Evolutionary conservation across 2,888 invertebrate genomes (phyloP), one percentile per base, ranked within the genome.

Genomic region (Pheosia tremula): DNA sequence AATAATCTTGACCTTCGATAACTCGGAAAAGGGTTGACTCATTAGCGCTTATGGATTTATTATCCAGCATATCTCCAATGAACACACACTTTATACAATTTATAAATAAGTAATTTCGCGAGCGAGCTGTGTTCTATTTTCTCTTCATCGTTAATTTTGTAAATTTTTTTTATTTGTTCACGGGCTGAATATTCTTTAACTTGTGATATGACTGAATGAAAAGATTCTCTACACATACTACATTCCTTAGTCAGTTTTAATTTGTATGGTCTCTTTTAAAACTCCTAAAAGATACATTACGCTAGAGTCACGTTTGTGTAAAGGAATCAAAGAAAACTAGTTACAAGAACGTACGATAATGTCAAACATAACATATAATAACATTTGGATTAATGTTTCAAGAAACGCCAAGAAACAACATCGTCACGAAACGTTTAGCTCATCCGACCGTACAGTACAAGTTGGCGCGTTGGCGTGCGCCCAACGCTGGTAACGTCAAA

Each of bases 1-100:
- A 67, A 59, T 67, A 71, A 74, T 74, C 78, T 74, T 83, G 83
- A 86, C 86, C 86, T 84, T 82, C 82, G 81, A 82, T 84, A 86
- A 80, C 77, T 79, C 68, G 61, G 66, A 61, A 75, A 24, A 77
- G 69, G 72, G 76, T 82, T 78, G 72, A 68, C 68, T 72, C 45
- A 60, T 5, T 65, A 62, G 65, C 61, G 45, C 59, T 65, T 68
- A 66, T 75, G 56, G 56, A 72, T 65, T 66, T 62, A 62, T 70
- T 71, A 71, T 66, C 55, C 49, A 71, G 58, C 63, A 57, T 47
- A 58, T 47, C 24, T 59, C 57, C 49, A n/a, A 3, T 49, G 45
- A 54, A 57, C 58, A 39, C 57, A 10, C 38, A 41, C 53, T 3
- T 13, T 3, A 4, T 38, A 11, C 6, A 11, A 24, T 53, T 53